Percentiles rank a stretch among this genome's conserved stretches.
phyloP scores from a whole-genome alignment of 1,140 invertebrate species.

The Cardiocondyla obscurior region DNA sequence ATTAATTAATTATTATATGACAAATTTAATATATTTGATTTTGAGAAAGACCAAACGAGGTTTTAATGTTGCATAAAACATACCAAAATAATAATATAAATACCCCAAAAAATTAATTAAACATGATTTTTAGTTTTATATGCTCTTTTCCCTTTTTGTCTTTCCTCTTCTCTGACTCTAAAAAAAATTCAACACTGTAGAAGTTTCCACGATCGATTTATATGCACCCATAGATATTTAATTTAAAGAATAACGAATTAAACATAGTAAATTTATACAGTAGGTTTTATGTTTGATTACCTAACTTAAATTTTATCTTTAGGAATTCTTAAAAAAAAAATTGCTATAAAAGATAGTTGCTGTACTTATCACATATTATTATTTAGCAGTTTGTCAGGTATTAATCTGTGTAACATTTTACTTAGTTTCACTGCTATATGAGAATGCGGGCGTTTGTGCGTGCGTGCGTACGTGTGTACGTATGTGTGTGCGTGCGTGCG shows the following conservation, averaged over 20 bases:
- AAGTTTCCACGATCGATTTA: background rate
- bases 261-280: too few relatives aligned
- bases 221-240: background rate
- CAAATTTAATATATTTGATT: background rate
- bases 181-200: background rate
- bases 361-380: background rate
- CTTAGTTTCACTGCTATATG: background rate
- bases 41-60: background rate
- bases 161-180: background rate
- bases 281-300: too few relatives aligned
- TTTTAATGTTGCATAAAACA: background rate
- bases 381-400: background rate
- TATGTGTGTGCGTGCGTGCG: background rate
- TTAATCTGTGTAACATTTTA: background rate
- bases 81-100: too few relatives aligned
- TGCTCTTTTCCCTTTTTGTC: background rate
- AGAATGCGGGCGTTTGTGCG: background rate
- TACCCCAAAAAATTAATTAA: too few relatives aligned
- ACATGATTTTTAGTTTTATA: background rate
- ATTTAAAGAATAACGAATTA: too few relatives aligned
- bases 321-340: background rate
- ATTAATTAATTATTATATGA: too few relatives aligned
- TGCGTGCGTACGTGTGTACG: background rate
- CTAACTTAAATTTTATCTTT: too few relatives aligned
- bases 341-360: background rate